phyloP scores from a whole-genome alignment of 1,140 invertebrate genomes.

The Drosophila novamexicana region DNA sequence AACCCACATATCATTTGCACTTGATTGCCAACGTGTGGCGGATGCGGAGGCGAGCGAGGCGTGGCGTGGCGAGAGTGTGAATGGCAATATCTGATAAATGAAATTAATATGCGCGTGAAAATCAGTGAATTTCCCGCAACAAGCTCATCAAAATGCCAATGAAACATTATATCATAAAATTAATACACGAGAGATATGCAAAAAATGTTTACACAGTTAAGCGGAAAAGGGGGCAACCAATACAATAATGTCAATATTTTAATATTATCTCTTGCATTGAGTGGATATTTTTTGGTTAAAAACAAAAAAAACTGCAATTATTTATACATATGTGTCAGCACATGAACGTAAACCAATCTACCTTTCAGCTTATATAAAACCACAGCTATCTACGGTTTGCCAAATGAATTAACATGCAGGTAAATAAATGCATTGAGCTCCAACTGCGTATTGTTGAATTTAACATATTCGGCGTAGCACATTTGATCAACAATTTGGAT shows the following conservation, averaged over 20 bases:
- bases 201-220: not conserved
- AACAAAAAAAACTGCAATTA: not conserved
- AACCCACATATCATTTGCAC: slow-evolving; percentile 37
- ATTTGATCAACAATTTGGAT: too few relatives aligned
- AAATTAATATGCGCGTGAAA: slow-evolving; percentile 25
- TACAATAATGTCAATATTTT: not conserved
- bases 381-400: too few relatives aligned
- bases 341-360: too few relatives aligned
- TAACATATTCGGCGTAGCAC: too few relatives aligned
- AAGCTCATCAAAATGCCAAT: not conserved
- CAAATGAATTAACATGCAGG: too few relatives aligned
- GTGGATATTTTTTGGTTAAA: too few relatives aligned
- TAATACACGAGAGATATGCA: not conserved
- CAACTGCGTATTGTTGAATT: too few relatives aligned
- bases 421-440: too few relatives aligned
- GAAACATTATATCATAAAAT: not conserved
- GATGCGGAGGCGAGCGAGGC: not conserved
- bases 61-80: not conserved
- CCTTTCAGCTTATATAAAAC: too few relatives aligned
- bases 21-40: slow-evolving; percentile 10
- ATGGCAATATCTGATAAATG: slow-evolving; percentile 19
- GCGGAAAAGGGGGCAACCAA: not conserved
- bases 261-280: not conserved
- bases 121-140: not conserved
- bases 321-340: not conserved